These are phyloP conservation scores for Triplophysa dalaica DNA, from an alignment of 2,113 vertebrate species.

Conservation along the genomic window DNA sequence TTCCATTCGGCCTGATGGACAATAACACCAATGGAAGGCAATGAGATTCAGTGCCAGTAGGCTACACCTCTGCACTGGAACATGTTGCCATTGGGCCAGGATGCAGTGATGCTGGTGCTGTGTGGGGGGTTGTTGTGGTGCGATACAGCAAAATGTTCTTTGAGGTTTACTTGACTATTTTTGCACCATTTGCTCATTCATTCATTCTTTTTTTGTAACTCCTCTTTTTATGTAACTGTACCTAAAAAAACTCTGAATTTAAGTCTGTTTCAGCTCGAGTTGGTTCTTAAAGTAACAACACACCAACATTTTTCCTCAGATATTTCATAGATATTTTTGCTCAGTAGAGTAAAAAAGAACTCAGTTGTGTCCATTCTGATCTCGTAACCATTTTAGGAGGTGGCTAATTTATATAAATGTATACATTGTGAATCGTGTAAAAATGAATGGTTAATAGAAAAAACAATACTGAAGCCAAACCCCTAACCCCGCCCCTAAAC, in stretches of 20 bases:
- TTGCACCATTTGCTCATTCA: not conserved
- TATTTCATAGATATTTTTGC: no score
- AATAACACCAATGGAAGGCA: slow-evolving; percentile 54
- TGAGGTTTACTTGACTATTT: slow-evolving; percentile 20
- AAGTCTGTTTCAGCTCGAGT: not conserved
- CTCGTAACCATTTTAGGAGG: no score
- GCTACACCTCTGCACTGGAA: slow-evolving; percentile 57
- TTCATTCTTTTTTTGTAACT: not conserved
- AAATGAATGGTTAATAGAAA: no score
- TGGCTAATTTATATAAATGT: no score
- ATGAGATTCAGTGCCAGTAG: slow-evolving; percentile 48
- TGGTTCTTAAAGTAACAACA: not conserved
- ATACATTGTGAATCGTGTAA: no score
- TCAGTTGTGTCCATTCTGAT: no score
- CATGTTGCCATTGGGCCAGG: slow-evolving; percentile 44
- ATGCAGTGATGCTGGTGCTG: slow-evolving; percentile 40
- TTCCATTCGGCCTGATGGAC: slow-evolving; percentile 62
- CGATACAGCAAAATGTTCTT: slow-evolving; percentile 51
- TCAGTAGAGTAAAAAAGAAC: no score
- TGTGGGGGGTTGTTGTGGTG: slow-evolving; percentile 29
- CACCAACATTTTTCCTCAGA: no score
- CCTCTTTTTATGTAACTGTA: not conserved
- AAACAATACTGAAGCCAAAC: no score
- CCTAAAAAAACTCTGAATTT: not conserved
- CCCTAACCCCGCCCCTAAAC: no score